Base-by-base conservation (phyloP, 1,140 invertebrate species). In the Limonius californicus region DNA sequence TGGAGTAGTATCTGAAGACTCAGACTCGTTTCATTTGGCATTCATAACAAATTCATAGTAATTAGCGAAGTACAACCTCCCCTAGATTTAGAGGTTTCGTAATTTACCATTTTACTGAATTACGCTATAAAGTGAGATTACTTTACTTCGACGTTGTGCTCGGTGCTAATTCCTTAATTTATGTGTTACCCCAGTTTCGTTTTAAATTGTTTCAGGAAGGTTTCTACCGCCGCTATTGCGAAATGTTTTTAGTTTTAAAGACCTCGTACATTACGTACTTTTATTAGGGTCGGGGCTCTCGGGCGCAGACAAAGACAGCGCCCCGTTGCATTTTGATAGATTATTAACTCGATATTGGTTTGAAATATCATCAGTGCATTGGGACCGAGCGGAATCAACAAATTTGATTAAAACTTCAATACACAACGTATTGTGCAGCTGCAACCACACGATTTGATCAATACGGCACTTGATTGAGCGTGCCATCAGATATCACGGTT, bases 1-100 rank as follows among this genome's bases (percentile, higher is more conserved):
- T 27, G 23, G 23, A 27, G 9, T 27, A 4, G 23, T 27, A 27
- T 4, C 3, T 27, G 23, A 27, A 27, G 3, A 27, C 23, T 9
- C 9, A 27, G 9, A 27, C 23, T 27, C 35, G n/a, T 39, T 39
- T 39, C 35, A 21, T 50, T 50, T 50, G 8, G 45, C 45, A 50
- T 50, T 50, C 45, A 50, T 50, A 50, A 50, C 45, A 50, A 50
- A 50, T 50, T 50, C 45, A 50, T 50, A 50, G 45, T 50, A 50
- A 39, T 39, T 39, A 39, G 45, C 7, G 19, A 18, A 50, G 20
- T 21, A 19, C 45, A 21, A 18, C 45, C 14, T 50, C 19, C 16
- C 35, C 35, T 50, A 50, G 45, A 50, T 50, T 21, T 50, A 21
- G 45, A 50, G 45, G 45, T 50, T 50, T 50, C 20, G 14, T 39